Percentiles rank a stretch among this genome's conserved stretches.
Conservation (phyloP, 53 echinoderm and acorn worm species). For the Astropecten irregularis region DNA sequence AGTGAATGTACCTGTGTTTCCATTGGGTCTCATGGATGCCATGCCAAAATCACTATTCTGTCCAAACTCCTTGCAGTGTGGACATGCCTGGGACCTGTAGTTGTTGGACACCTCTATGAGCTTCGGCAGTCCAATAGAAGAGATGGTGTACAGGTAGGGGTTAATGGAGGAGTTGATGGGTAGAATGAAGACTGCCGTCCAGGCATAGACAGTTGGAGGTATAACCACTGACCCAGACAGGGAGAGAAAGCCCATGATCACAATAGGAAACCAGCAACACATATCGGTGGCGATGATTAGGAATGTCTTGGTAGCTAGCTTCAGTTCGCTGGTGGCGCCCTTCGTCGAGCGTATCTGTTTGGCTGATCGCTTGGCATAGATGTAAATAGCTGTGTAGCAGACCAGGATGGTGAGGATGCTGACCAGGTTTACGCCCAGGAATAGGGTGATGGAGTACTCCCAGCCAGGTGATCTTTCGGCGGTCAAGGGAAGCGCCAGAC, state of each 20-base stretch:
- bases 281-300: conserved; percentile 88
- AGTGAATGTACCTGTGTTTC: conserved; percentile 39
- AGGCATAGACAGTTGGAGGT: conserved; percentile 81
- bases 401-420: conserved; percentile 69
- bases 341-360: conserved; percentile 61
- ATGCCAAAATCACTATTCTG: not conserved
- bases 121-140: conserved; percentile 57
- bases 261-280: conserved; percentile 93
- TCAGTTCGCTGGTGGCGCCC: conserved; percentile 58
- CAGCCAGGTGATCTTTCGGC: conserved; percentile 69
- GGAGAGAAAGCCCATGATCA: conserved; percentile 73
- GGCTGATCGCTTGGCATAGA: conserved; percentile 74
- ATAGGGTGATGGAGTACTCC: conserved; percentile 81
- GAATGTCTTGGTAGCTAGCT: conserved; percentile 72
- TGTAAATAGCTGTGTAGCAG: conserved; percentile 82
- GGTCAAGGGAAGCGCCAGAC: conserved; percentile 85
- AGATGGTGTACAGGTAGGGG: conserved; percentile 92
- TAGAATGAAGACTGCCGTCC: conserved; percentile 89
- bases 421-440: conserved; percentile 75
- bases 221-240: conserved; percentile 66
- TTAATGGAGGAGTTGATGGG: conserved; percentile 97
- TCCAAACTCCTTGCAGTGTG: not conserved
- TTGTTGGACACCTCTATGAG: conserved; percentile 38
- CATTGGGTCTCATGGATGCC: not conserved
- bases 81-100: conserved; percentile 9